Evolutionary conservation across 1,140 invertebrate genomes (phyloP).

Genomic region (Paralvinella palmiformis): DNA sequence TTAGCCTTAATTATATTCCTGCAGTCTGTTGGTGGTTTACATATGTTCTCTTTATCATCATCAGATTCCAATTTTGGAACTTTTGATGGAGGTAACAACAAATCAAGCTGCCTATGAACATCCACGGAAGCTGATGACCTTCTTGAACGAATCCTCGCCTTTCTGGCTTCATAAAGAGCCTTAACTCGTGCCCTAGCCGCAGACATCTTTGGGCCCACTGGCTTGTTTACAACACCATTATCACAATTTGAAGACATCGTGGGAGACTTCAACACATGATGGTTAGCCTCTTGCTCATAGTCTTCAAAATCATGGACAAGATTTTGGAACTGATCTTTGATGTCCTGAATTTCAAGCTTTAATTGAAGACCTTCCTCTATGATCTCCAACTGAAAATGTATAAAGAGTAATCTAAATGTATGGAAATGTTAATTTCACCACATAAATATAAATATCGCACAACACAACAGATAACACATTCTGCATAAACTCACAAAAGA

Average conservation of each 20-base stretch:
- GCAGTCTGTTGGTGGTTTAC: too few relatives aligned
- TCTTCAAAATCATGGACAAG: neutral
- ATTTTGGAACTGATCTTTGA: conserved; percentile 1
- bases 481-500: too few relatives aligned
- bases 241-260: neutral
- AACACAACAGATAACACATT: too few relatives aligned
- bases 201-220: neutral
- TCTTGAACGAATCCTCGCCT: neutral
- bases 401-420: too few relatives aligned
- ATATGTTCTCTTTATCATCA: too few relatives aligned
- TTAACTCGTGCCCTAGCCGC: neutral
- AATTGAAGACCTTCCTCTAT: conserved; percentile 6
- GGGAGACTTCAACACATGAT: neutral
- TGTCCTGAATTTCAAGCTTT: conserved; percentile 1
- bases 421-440: too few relatives aligned
- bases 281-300: neutral
- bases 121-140: too few relatives aligned
- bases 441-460: too few relatives aligned
- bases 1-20: too few relatives aligned
- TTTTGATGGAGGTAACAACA: too few relatives aligned
- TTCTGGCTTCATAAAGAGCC: conserved; percentile 4
- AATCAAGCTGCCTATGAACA: too few relatives aligned
- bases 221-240: neutral
- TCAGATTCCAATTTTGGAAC: too few relatives aligned
- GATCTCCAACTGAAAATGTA: conserved; percentile 15